A percentile compares a stretch with the other conserved stretches of the same genome.
phyloP scores from a whole-genome alignment of 2,797 vertebrate genomes.

The Enteromius thamalakanensis region DNA sequence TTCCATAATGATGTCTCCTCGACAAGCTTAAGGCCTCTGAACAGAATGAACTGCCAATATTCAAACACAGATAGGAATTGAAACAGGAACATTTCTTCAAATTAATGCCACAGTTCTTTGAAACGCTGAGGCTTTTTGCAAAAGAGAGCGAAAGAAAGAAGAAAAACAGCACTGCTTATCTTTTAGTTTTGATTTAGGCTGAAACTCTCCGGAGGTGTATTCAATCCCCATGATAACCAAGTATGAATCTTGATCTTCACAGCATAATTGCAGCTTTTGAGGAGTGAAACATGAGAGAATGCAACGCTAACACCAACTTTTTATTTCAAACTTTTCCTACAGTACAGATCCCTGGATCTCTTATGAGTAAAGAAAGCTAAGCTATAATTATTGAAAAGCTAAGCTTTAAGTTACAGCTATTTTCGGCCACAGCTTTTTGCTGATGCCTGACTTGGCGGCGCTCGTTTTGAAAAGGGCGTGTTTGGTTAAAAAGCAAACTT shows the following conservation, averaged over 20 bases:
- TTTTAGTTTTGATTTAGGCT: constrained; percentile 62
- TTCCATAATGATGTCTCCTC: constrained; percentile 18
- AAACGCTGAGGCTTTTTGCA: constrained; percentile 40
- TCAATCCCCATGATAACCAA: constrained; percentile 77
- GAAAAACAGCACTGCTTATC: constrained; percentile 76
- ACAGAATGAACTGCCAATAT: constrained; percentile 69
- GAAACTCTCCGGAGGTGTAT: constrained; percentile 77
- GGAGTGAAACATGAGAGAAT: constrained; percentile 76
- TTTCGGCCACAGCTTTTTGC: constrained; percentile 48
- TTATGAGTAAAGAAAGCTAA: constrained; percentile 50
- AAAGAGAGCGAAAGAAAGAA: constrained; percentile 66
- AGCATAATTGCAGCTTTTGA: constrained; percentile 83
- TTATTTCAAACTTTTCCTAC: constrained; percentile 66
- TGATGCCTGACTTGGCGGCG: constrained; percentile 19
- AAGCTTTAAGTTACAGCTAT: constrained; percentile 49
- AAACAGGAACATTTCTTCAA: constrained; percentile 78
- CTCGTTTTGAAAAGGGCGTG: constrained; percentile 23
- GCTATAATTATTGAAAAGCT: constrained; percentile 63
- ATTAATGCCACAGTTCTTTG: constrained; percentile 69
- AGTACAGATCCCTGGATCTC: constrained; percentile 61
- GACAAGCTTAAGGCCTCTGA: constrained; percentile 61
- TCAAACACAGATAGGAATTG: constrained; percentile 68
- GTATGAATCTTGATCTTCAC: constrained; percentile 77
- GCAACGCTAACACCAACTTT: constrained; percentile 79
- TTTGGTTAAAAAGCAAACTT: constrained; percentile 36